These are phyloP conservation scores for Bujurquina vittata DNA, from an alignment of 2,113 vertebrate genomes.

Conservation along the genomic window DNA sequence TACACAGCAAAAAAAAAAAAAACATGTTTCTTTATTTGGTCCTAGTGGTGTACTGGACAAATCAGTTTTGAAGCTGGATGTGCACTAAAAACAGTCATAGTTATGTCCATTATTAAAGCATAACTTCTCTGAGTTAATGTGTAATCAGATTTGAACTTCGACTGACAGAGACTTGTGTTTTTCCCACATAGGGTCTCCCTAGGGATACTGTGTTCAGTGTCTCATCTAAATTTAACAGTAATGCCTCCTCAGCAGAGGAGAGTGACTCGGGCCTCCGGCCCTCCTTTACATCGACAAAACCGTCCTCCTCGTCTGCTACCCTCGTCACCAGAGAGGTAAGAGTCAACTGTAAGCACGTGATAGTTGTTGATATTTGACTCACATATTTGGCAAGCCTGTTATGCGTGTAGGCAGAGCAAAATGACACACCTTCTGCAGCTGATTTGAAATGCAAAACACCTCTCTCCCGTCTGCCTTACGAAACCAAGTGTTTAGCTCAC, in stretches of 20 bases:
- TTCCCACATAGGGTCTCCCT: constrained; percentile 55
- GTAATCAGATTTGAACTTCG: not conserved
- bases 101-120: not conserved
- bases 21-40: not conserved
- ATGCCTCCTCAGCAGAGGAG: constrained; percentile 16
- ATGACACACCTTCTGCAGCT: not conserved
- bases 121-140: not conserved
- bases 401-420: not conserved
- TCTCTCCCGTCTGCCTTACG: not conserved
- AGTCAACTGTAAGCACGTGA: constrained; percentile 1
- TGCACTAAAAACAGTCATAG: not conserved
- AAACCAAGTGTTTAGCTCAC: not conserved
- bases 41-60: not conserved
- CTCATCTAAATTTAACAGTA: constrained; percentile 63
- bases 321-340: constrained; percentile 62
- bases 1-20: not conserved
- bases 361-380: not conserved
- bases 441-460: constrained; percentile 53
- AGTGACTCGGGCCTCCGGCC: not conserved
- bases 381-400: not conserved
- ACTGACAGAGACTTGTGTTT: not conserved
- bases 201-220: constrained; percentile 76
- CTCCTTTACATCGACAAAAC: not conserved
- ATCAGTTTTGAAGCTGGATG: not conserved
- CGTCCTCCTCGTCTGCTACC: constrained; percentile 26